These are phyloP conservation scores for Notoglanidium macrostoma DNA, from an alignment of 2,797 vertebrate genomes.

Conservation along the genomic window DNA sequence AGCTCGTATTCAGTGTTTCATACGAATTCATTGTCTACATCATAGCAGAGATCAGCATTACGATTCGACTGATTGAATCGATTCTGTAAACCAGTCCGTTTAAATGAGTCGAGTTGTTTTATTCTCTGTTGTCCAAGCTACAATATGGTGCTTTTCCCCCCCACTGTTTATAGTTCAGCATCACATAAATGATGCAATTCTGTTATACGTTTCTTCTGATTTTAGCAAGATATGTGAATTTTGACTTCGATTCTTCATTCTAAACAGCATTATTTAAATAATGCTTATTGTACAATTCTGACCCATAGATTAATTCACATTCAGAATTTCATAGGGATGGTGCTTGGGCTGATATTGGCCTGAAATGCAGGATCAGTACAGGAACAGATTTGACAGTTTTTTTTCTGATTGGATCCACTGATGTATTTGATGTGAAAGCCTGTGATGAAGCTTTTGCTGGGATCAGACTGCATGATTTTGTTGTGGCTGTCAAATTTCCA, in stretches of 20 bases:
- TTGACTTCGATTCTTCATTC: not conserved
- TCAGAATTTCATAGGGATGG: not conserved
- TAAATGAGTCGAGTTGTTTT: not conserved
- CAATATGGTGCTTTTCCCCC: not conserved
- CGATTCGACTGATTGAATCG: not conserved
- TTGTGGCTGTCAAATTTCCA: too few relatives aligned
- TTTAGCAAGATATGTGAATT: not conserved
- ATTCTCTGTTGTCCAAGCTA: not conserved
- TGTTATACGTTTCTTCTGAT: not conserved
- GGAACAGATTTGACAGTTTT: not conserved
- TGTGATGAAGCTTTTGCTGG: not conserved
- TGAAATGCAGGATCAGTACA: not conserved
- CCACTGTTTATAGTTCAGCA: not conserved
- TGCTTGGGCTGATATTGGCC: too few relatives aligned
- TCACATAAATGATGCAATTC: not conserved
- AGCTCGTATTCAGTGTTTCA: not conserved
- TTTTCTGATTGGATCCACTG: not conserved
- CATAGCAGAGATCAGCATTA: not conserved
- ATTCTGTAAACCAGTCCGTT: not conserved
- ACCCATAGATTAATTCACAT: not conserved
- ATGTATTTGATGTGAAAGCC: not conserved
- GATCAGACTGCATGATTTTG: too few relatives aligned
- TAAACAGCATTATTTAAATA: not conserved
- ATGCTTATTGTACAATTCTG: not conserved
- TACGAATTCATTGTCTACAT: not conserved